Evolutionary conservation across 2,113 vertebrate species (phyloP), one percentile per base, ranked within the genome.

Genomic region (Chloropsis cyanopogon): DNA sequence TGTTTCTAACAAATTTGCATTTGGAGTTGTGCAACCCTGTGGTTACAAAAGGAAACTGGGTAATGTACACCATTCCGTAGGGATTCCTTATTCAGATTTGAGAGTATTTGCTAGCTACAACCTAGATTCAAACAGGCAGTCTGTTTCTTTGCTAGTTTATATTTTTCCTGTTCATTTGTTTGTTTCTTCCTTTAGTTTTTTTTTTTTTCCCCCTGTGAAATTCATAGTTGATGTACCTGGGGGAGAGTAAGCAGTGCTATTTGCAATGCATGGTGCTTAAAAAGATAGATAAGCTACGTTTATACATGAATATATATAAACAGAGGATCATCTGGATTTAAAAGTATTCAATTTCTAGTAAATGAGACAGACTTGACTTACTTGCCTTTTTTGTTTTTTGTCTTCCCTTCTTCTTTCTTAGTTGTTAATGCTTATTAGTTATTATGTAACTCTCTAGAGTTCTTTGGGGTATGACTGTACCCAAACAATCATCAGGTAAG

Each of bases 151-250:
- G 22, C 57, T 70, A 14, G 22, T 8, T 12, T 53, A 13, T 28
- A 11, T 68, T 59, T 37, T 22, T 11, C 11, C 5, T 0, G 0
- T 33, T 63, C n/a, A 7, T 25, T 77, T 66, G 52, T 4, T 47
- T 9, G 56, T 4, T 7, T 26, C 19, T 37, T 15, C 22, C 12
- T 9, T 18, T 39, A 8, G 2, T 2, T 3, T 33, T 14, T 35
- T 41, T 24, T 39, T 2, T 42, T 2, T 37, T 37, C 37, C 13
- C 8, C 12, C 8, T 39, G 2, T n/a, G 14, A 52, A 29, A 31
- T 13, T 76, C 4, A 6, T 21, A 65, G 42, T 19, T 60, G 4
- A 24, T 72, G 24, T 35, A 72, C 7, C 41, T 37, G 12, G 6
- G 15, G 39, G 44, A 81, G 20, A 76, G 31, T 56, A 61, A 72